Conservation (phyloP, 2,113 vertebrate species). For the Epinephelus fuscoguttatus region DNA sequence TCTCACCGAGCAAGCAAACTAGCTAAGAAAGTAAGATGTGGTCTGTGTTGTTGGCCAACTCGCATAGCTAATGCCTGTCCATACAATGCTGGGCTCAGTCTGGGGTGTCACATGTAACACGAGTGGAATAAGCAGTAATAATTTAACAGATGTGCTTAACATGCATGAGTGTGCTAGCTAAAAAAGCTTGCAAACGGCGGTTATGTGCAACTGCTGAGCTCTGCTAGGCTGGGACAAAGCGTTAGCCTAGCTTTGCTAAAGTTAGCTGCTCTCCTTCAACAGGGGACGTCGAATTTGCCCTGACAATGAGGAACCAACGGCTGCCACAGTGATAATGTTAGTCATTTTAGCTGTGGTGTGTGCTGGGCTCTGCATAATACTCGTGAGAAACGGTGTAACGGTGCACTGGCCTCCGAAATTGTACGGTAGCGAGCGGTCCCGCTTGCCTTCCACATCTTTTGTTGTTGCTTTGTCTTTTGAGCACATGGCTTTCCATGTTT, state of each 20-base stretch:
- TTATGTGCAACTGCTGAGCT: conserved; percentile 3
- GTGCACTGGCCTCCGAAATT: background rate
- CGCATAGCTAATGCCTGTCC: background rate
- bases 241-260: conserved; percentile 71
- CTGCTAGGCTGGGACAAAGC: conserved; percentile 68
- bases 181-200: background rate
- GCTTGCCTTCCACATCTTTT: conserved; percentile 81
- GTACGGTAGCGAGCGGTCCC: conserved; percentile 15
- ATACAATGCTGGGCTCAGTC: background rate
- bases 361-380: background rate
- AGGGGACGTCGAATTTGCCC: conserved; percentile 37
- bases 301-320: background rate
- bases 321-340: too few relatives aligned
- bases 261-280: conserved; percentile 68
- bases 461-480: conserved; percentile 95
- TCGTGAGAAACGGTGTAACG: background rate
- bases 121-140: background rate
- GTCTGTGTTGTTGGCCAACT: conserved; percentile 40
- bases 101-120: background rate
- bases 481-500: conserved; percentile 90
- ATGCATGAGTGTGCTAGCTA: background rate
- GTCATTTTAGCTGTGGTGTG: background rate
- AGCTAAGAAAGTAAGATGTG: conserved; percentile 74
- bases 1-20: conserved; percentile 54
- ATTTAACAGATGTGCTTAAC: background rate